A percentile compares a stretch with the other conserved stretches of the same genome.
Evolutionary conservation across 2,888 invertebrate genomes (phyloP).

Genomic region (Xanthia togata): DNA sequence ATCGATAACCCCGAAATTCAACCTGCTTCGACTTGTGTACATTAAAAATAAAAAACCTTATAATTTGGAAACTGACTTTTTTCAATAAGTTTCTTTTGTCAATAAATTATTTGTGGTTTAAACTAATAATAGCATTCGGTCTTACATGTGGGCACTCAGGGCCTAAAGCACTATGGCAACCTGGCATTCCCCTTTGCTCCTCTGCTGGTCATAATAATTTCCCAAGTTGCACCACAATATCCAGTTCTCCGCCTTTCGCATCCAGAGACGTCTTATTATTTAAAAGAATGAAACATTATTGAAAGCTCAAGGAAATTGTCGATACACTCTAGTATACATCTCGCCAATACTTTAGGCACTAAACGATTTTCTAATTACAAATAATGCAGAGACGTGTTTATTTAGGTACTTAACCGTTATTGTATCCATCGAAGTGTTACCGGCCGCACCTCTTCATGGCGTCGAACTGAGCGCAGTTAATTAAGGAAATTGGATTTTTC

Average conservation of each 20-base stretch:
- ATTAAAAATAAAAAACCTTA: too few species aligned
- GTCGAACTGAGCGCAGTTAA: constrained; percentile 86
- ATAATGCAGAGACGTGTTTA: constrained; percentile 56
- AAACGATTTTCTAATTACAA: constrained; percentile 40
- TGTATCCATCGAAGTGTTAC: constrained; percentile 84
- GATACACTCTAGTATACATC: not conserved
- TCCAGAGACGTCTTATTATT: not conserved
- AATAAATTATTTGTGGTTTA: too few species aligned
- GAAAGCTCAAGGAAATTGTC: not conserved
- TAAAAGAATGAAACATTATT: not conserved
- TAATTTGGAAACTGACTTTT: too few species aligned
- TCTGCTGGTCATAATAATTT: not conserved
- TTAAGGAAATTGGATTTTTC: constrained; percentile 90
- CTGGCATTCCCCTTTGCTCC: too few species aligned
- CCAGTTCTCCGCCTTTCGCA: not conserved
- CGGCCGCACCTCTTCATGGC: constrained; percentile 86
- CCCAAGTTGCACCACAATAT: not conserved
- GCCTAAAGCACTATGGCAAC: too few species aligned
- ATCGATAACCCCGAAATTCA: too few species aligned
- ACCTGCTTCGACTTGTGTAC: too few species aligned
- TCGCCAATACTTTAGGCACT: not conserved
- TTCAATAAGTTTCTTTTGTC: too few species aligned
- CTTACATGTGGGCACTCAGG: too few species aligned
- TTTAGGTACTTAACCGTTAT: constrained; percentile 80
- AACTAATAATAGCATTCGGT: too few species aligned